Percentiles rank a stretch among this genome's conserved stretches.
These are phyloP conservation scores for Papilio demoleus DNA, from an alignment of 2,888 invertebrate genomes.

Conservation along the genomic window DNA sequence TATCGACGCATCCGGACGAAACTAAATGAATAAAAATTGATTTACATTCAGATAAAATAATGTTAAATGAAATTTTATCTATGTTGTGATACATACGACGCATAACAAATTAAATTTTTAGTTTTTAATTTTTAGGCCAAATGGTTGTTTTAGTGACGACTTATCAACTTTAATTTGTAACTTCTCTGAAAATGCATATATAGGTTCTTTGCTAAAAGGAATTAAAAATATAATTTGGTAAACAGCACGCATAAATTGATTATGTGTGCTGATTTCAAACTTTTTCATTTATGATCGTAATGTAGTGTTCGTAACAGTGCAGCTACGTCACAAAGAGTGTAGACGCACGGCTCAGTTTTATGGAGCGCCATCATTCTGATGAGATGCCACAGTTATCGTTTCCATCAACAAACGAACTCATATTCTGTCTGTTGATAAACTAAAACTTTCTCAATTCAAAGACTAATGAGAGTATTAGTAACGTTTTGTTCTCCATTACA, in stretches of 20 bases:
- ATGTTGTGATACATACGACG: too few species aligned
- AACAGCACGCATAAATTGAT: neutral
- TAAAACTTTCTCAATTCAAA: neutral
- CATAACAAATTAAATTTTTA: too few species aligned
- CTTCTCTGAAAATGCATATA: too few species aligned
- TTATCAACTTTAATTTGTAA: too few species aligned
- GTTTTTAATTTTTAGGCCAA: too few species aligned
- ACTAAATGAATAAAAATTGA: slow-evolving; percentile 14
- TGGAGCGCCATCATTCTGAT: slow-evolving; percentile 28
- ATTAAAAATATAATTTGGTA: too few species aligned
- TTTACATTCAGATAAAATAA: slow-evolving; percentile 14
- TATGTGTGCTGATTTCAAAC: neutral
- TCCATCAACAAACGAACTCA: slow-evolving; percentile 10
- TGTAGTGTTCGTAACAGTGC: neutral
- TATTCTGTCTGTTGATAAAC: slow-evolving; percentile 5
- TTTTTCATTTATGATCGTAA: neutral
- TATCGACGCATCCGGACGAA: slow-evolving; percentile 23
- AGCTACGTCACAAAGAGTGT: slow-evolving; percentile 24
- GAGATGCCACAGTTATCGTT: too few species aligned
- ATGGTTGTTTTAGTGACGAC: too few species aligned
- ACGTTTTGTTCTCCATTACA: neutral
- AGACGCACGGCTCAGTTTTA: slow-evolving; percentile 19
- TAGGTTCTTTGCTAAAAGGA: too few species aligned
- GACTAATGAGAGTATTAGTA: neutral
- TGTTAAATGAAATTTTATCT: slow-evolving; percentile 20